Conservation (phyloP, 2,888 invertebrate species). For the Colletes collaris region DNA sequence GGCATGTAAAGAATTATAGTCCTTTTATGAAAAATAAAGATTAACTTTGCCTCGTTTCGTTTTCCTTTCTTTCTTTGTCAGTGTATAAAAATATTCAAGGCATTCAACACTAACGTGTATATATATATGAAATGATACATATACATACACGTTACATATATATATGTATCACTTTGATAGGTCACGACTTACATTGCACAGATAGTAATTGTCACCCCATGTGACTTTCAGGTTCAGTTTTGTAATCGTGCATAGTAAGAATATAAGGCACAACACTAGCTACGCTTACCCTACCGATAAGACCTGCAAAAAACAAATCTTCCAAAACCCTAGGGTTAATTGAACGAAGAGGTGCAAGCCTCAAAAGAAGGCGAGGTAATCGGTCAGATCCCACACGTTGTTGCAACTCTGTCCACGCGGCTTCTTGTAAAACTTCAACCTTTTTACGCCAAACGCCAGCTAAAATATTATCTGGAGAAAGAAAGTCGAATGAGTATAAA, state of each 20-base stretch:
- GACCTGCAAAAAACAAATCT: conserved; percentile 95
- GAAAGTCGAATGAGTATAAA: not conserved
- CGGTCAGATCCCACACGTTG: conserved; percentile 85
- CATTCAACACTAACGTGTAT: conserved; percentile 50
- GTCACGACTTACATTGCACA: conserved; percentile 72
- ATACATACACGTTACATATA: conserved; percentile 23
- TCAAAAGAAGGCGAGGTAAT: conserved; percentile 87
- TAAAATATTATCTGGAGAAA: conserved; percentile 77
- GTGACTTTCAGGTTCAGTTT: conserved; percentile 80
- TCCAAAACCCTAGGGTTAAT: conserved; percentile 91
- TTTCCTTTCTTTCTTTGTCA: conserved; percentile 26
- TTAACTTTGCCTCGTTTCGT: conserved; percentile 30
- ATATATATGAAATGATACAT: conserved; percentile 27
- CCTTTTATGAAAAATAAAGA: conserved; percentile 49
- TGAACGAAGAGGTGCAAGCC: conserved; percentile 89
- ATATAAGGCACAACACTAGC: conserved; percentile 97
- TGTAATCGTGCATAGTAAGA: conserved; percentile 85
- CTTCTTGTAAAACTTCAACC: conserved; percentile 85
- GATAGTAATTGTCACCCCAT: conserved; percentile 78
- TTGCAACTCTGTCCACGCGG: conserved; percentile 84
- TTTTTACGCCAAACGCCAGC: conserved; percentile 81
- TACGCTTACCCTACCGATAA: conserved; percentile 96
- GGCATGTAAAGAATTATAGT: conserved; percentile 36
- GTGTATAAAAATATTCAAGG: conserved; percentile 63
- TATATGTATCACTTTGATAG: conserved; percentile 65